Percentiles rank a stretch among this genome's conserved stretches.
These are phyloP conservation scores for Gyrodactylus bullatarudis DNA, from an alignment of 1,140 invertebrate genomes.

Conservation along the genomic window DNA sequence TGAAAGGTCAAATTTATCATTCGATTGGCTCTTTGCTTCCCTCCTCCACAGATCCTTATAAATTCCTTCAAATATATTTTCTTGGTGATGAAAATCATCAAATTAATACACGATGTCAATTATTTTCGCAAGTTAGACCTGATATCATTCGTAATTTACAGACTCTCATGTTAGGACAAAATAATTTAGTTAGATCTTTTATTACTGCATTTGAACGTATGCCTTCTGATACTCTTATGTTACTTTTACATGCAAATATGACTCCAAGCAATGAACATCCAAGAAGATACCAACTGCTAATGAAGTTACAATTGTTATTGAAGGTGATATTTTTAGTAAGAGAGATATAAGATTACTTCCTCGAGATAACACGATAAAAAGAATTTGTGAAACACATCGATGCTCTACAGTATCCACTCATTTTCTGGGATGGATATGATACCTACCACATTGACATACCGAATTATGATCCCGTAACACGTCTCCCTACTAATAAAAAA, in stretches of 20 bases:
- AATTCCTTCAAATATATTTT: conserved; percentile 20
- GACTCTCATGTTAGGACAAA: conserved; percentile 14
- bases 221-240: conserved; percentile 12
- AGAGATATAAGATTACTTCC: no score
- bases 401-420: no score
- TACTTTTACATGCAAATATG: conserved; percentile 14
- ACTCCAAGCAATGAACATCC: conserved; percentile 14
- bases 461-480: no score
- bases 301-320: conserved; percentile 14
- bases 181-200: conserved; percentile 13
- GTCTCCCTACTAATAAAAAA: no score
- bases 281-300: conserved; percentile 15
- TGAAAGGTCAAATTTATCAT: conserved; percentile 10
- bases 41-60: conserved; percentile 10
- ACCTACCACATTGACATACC: no score
- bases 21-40: conserved; percentile 8
- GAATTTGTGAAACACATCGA: no score
- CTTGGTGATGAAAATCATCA: conserved; percentile 8
- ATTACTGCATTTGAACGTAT: conserved; percentile 14
- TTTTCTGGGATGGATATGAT: no score
- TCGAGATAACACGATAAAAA: no score
- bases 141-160: conserved; percentile 11
- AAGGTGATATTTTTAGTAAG: no score
- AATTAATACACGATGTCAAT: background rate
- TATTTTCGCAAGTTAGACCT: background rate